A percentile compares a stretch with the other conserved stretches of the same genome.
phyloP scores from a whole-genome alignment of 1,140 invertebrate genomes.

The Drosophila pruinosa region DNA sequence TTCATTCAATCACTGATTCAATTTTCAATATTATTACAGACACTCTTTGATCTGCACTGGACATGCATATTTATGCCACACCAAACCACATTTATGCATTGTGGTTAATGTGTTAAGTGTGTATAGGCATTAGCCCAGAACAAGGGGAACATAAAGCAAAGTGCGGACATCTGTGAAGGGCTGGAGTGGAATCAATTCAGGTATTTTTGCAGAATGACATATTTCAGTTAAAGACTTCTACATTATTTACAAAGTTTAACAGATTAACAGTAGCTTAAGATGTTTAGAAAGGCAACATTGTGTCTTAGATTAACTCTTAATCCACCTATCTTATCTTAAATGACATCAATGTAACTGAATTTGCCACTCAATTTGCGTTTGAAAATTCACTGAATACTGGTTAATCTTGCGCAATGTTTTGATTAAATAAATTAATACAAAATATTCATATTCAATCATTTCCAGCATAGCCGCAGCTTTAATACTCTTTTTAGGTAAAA shows the following conservation, averaged over 20 bases:
- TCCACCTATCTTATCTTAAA: too few relatives aligned
- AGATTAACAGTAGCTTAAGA: too few relatives aligned
- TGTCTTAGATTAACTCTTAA: too few relatives aligned
- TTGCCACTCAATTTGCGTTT: not conserved
- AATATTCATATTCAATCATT: too few relatives aligned
- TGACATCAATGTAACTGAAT: too few relatives aligned
- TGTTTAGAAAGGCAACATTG: too few relatives aligned
- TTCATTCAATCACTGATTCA: constrained; percentile 4
- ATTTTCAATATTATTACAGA: constrained; percentile 2
- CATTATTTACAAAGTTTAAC: too few relatives aligned
- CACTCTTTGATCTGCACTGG: not conserved
- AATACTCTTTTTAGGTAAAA: not conserved
- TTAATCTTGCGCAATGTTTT: not conserved
- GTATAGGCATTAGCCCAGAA: not conserved
- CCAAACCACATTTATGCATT: not conserved
- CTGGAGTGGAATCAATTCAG: too few relatives aligned
- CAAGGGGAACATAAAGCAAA: not conserved
- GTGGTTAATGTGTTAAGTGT: constrained; percentile 22
- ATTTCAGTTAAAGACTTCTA: too few relatives aligned
- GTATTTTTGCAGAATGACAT: too few relatives aligned
- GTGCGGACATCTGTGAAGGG: too few relatives aligned
- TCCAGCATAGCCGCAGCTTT: not conserved
- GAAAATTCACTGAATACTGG: not conserved
- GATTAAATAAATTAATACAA: not conserved
- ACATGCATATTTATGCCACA: not conserved